phyloP scores from a whole-genome alignment of 2,113 vertebrate genomes.

The Fregata magnificens region DNA sequence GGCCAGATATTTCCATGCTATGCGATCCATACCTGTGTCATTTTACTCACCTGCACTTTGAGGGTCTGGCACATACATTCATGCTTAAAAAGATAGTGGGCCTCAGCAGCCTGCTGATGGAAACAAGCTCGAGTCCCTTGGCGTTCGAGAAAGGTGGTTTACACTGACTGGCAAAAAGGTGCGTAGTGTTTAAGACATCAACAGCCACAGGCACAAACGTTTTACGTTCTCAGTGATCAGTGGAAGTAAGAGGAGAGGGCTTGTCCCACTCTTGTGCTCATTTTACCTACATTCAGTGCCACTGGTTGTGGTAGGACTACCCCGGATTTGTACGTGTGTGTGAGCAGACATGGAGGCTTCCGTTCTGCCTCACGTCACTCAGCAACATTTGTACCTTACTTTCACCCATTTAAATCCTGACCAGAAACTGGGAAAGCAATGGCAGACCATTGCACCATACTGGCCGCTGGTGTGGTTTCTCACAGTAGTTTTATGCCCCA shows the following conservation, averaged over 20 bases:
- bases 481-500: background rate
- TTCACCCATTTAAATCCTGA: background rate
- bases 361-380: background rate
- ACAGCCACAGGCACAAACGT: background rate
- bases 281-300: background rate
- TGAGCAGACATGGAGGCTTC: no score
- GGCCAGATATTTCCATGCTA: background rate
- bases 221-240: background rate
- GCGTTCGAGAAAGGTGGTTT: background rate
- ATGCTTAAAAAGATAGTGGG: background rate
- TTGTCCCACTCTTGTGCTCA: background rate
- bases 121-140: rapidly evolving
- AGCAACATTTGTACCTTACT: background rate
- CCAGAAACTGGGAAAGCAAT: background rate
- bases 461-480: background rate
- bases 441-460: background rate
- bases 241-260: background rate
- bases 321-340: background rate
- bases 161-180: background rate
- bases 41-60: background rate
- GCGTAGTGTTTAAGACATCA: background rate
- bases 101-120: background rate
- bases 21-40: rapidly evolving
- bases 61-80: background rate
- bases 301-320: background rate